phyloP scores from a whole-genome alignment of 2,113 vertebrate species.

The Catharus minimus region DNA sequence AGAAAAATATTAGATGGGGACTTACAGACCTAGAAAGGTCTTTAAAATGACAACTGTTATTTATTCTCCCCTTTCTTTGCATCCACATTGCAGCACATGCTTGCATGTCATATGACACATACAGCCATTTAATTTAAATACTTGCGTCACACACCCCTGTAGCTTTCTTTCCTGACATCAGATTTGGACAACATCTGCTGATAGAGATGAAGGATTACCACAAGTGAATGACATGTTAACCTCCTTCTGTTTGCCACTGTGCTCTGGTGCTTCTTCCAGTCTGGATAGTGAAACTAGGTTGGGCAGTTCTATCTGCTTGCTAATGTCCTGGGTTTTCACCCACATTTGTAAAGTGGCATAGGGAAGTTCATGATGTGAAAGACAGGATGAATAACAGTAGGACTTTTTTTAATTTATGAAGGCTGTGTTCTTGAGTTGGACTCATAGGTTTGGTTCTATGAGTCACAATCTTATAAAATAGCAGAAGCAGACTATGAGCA shows the following conservation, averaged over 20 bases:
- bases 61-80: not conserved
- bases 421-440: not conserved
- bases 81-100: not conserved
- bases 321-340: not conserved
- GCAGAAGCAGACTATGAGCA: not conserved
- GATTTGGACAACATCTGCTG: not conserved
- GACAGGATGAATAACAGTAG: not conserved
- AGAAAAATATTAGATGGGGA: not conserved
- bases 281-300: not conserved
- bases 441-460: not conserved
- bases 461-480: not conserved
- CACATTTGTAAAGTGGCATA: not conserved
- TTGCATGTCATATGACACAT: not conserved
- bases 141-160: rapidly evolving
- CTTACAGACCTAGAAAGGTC: not conserved
- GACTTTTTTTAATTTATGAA: not conserved
- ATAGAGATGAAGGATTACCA: not conserved
- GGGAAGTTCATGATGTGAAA: not conserved
- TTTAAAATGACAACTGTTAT: not conserved
- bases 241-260: not conserved
- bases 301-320: not conserved
- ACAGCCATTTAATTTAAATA: not conserved
- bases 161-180: not conserved
- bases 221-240: not conserved
- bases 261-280: not conserved